Percentiles rank a stretch among this genome's conserved stretches.
Evolutionary conservation across 1,140 invertebrate genomes (phyloP).

Genomic region (Mercenaria mercenaria): DNA sequence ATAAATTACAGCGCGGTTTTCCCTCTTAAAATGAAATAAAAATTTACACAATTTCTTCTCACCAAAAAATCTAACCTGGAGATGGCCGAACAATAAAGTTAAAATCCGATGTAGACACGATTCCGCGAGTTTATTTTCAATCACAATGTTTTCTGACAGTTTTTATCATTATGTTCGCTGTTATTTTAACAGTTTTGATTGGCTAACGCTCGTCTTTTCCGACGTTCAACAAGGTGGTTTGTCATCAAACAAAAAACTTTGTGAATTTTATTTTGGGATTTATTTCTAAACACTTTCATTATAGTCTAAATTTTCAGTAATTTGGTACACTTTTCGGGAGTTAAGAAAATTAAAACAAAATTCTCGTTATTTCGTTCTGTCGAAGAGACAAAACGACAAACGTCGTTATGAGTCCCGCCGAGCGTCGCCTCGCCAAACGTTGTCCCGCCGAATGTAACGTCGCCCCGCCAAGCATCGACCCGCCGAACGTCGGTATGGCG

Average conservation of each 20-base stretch:
- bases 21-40: constrained; percentile 13
- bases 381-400: too few relatives aligned
- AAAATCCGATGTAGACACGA: neutral
- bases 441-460: too few relatives aligned
- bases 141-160: neutral
- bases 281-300: neutral
- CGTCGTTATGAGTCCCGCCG: too few relatives aligned
- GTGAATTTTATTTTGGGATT: neutral
- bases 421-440: too few relatives aligned
- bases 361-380: too few relatives aligned
- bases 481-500: too few relatives aligned
- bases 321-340: neutral
- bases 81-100: neutral
- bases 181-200: neutral
- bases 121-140: neutral
- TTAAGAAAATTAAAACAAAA: constrained; percentile 12
- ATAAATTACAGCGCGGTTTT: constrained; percentile 5
- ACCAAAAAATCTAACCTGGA: neutral
- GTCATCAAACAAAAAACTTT: neutral
- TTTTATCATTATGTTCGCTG: neutral
- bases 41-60: constrained; percentile 9
- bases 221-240: neutral
- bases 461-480: too few relatives aligned
- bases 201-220: neutral
- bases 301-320: neutral